Evolutionary conservation across 2,888 invertebrate genomes (phyloP).

Genomic region (Antheraea assamensis): DNA sequence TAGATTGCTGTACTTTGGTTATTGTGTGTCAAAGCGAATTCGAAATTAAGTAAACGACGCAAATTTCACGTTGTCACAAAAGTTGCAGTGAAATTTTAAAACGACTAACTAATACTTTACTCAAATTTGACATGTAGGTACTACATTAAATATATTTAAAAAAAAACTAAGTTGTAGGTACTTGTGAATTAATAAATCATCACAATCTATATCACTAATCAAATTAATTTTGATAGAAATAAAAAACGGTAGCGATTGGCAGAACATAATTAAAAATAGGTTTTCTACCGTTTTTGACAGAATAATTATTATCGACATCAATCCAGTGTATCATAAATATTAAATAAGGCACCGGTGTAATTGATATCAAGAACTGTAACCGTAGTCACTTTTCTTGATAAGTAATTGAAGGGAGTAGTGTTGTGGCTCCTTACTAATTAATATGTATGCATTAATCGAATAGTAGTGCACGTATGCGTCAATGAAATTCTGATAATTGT

Average conservation of each 20-base stretch:
- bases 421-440: not conserved
- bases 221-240: too few relatives aligned
- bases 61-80: not conserved
- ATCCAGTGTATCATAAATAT: slow-evolving; percentile 5
- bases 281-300: not conserved
- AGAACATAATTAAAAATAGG: too few relatives aligned
- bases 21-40: not conserved
- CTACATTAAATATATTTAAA: too few relatives aligned
- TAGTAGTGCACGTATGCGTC: not conserved
- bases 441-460: not conserved
- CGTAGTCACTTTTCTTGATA: slow-evolving; percentile 5
- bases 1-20: too few relatives aligned
- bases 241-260: too few relatives aligned
- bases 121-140: not conserved
- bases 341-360: slow-evolving; percentile 10
- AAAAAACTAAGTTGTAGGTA: too few relatives aligned
- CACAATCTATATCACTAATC: too few relatives aligned
- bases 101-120: not conserved
- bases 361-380: slow-evolving; percentile 13
- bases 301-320: not conserved
- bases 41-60: not conserved
- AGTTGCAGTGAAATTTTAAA: not conserved
- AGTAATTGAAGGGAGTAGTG: slow-evolving; percentile 12
- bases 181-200: too few relatives aligned
- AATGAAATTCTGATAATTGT: not conserved